These are phyloP conservation scores for Remorina albescens DNA, from an alignment of 2,797 vertebrate species.

Conservation along the genomic window DNA sequence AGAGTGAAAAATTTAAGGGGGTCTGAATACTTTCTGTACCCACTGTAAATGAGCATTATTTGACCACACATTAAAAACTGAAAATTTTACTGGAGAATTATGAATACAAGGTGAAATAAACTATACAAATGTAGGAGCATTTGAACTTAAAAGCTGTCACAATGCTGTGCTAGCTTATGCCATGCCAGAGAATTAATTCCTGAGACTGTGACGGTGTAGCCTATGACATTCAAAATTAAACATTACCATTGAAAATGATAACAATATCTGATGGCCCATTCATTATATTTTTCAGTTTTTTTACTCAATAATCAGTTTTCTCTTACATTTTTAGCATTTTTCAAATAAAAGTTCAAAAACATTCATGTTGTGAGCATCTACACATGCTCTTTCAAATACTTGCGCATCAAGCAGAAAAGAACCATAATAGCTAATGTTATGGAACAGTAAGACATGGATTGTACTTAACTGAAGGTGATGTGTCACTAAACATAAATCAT, in stretches of 20 bases:
- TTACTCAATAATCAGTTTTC: too few relatives aligned
- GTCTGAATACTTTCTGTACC: too few relatives aligned
- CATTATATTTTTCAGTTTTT: background rate
- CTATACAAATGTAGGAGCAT: background rate
- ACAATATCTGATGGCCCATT: background rate
- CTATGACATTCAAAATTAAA: background rate
- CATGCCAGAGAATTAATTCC: background rate
- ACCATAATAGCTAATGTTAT: slow-evolving; percentile 59
- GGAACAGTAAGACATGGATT: slow-evolving; percentile 74
- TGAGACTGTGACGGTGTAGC: background rate
- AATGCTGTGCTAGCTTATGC: background rate
- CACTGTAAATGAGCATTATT: background rate
- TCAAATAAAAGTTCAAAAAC: slow-evolving; percentile 5
- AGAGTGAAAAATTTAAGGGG: too few relatives aligned
- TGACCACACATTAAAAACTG: background rate
- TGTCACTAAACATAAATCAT: slow-evolving; percentile 77
- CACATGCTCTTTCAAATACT: slow-evolving; percentile 22
- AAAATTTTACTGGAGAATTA: background rate
- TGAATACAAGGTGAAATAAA: background rate
- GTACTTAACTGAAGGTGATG: slow-evolving; percentile 72
- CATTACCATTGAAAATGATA: background rate
- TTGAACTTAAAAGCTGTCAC: background rate
- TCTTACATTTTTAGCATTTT: too few relatives aligned
- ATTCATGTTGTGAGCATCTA: slow-evolving; percentile 20
- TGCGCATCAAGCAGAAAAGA: slow-evolving; percentile 54